Percentiles rank a stretch among this genome's conserved stretches.
Evolutionary conservation across 2,113 vertebrate species (phyloP).

Genomic region (Pterocles orientalis): DNA sequence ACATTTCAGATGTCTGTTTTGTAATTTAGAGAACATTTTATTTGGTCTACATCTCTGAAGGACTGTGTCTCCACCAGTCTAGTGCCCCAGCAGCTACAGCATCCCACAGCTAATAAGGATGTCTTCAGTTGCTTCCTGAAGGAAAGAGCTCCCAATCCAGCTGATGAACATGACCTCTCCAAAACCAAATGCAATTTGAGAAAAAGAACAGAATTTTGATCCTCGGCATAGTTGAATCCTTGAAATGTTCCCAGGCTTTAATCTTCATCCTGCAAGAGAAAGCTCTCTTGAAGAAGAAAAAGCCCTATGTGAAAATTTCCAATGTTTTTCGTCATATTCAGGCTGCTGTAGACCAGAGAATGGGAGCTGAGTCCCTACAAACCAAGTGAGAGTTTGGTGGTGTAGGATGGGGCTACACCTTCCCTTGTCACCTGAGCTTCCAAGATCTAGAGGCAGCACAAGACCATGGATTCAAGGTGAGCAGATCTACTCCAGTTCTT

Average conservation of each 20-base stretch:
- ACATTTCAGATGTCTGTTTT: not conserved
- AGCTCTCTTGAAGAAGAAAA: not conserved
- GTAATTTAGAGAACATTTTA: not conserved
- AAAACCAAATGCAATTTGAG: not conserved
- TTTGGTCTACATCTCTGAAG: not conserved
- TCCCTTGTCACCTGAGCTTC: not conserved
- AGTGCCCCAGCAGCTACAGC: not conserved
- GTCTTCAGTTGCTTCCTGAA: not conserved
- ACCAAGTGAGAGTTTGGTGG: not conserved
- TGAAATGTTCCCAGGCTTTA: not conserved
- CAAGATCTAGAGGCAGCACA: not conserved
- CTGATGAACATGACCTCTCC: not conserved
- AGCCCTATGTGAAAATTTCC: not conserved
- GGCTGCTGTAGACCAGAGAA: not conserved
- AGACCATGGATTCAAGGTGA: not conserved
- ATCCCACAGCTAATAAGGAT: not conserved
- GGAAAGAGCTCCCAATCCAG: not conserved
- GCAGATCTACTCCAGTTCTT: not conserved
- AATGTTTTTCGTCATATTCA: not conserved
- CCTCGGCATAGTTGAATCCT: not conserved
- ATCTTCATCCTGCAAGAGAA: not conserved
- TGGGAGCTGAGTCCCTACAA: not conserved
- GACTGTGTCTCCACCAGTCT: not conserved
- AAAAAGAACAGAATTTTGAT: not conserved
- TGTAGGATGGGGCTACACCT: not conserved